phyloP scores from a whole-genome alignment of 2,113 vertebrate genomes.

The Phalacrocorax carbo region DNA sequence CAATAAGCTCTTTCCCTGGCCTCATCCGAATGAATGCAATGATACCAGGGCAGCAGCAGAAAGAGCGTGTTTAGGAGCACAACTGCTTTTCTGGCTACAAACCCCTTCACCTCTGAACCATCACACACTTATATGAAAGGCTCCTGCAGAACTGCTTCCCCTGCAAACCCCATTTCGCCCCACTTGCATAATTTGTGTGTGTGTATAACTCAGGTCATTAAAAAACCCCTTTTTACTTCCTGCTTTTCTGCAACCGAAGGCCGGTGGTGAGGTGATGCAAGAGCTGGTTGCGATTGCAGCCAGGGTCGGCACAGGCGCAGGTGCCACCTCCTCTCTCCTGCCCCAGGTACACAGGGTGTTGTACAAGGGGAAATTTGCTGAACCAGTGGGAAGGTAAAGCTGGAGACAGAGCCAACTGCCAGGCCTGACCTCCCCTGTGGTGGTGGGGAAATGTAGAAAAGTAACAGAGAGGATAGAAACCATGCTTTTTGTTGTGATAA shows the following conservation, averaged over 20 bases:
- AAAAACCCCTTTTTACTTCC: not conserved
- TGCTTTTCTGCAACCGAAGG: not conserved
- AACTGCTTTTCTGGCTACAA: not conserved
- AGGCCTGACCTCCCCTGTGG: too few relatives aligned
- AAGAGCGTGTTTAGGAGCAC: not conserved
- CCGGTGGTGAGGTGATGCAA: not conserved
- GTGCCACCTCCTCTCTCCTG: not conserved
- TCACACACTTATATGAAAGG: not conserved
- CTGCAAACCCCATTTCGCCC: not conserved
- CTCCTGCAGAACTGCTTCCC: not conserved
- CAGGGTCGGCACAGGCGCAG: not conserved
- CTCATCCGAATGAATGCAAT: not conserved
- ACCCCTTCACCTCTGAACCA: not conserved
- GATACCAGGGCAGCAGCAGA: not conserved
- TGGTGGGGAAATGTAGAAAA: not conserved
- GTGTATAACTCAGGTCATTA: not conserved
- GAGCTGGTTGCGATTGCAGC: not conserved
- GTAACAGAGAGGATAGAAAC: not conserved
- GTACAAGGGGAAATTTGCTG: not conserved
- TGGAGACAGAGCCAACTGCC: not conserved
- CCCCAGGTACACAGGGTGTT: fast-evolving
- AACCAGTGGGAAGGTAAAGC: not conserved
- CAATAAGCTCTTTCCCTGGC: not conserved
- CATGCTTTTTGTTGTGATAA: not conserved
- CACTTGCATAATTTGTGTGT: not conserved